phyloP scores from a whole-genome alignment of 2,888 invertebrate genomes.

The Acrocera orbiculus region DNA sequence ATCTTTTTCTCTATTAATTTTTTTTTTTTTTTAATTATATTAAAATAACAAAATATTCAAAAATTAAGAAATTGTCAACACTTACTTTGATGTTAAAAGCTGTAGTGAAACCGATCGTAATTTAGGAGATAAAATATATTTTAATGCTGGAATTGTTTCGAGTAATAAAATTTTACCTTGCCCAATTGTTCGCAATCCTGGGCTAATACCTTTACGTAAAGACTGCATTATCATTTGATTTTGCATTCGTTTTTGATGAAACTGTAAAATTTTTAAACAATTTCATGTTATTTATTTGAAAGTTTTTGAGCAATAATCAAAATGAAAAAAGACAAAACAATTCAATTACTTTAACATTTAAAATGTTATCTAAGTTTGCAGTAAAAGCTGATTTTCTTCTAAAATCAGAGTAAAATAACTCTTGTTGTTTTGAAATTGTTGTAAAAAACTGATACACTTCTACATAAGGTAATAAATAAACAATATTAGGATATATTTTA shows the following conservation, averaged over 20 bases:
- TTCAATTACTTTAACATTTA: no score
- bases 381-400: no score
- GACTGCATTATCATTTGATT: constrained; percentile 38
- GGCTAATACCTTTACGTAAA: constrained; percentile 44
- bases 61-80: background rate
- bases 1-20: constrained; percentile 25
- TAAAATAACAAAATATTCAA: background rate
- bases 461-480: no score
- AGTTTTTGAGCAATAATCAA: no score
- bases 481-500: no score
- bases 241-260: constrained; percentile 34
- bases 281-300: no score
- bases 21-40: background rate
- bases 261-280: constrained; percentile 32
- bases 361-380: no score
- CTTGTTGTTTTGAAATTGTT: no score
- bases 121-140: constrained; percentile 52
- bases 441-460: no score
- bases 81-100: constrained; percentile 26
- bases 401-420: no score
- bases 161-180: constrained; percentile 36
- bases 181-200: constrained; percentile 23
- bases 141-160: constrained; percentile 54
- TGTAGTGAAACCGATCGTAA: constrained; percentile 47
- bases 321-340: no score